Evolutionary conservation across 2,113 vertebrate species (phyloP).

Genomic region (Strix aluco): DNA sequence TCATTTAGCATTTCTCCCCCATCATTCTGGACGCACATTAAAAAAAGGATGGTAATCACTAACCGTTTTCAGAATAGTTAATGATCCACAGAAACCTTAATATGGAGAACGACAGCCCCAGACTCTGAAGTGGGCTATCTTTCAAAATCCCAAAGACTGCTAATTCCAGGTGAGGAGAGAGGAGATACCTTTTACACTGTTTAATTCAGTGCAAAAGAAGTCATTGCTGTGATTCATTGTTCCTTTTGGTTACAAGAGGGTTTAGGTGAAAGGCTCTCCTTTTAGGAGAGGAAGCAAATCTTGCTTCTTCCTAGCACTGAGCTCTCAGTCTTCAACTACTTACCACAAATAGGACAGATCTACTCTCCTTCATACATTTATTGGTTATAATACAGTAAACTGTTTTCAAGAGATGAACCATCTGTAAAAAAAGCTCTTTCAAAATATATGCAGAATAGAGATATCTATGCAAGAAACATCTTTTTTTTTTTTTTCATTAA

Average conservation of each 20-base stretch:
- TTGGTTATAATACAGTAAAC: background rate
- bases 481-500: background rate
- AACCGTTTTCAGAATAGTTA: conserved; percentile 1
- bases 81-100: conserved; percentile 36
- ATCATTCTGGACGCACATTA: background rate
- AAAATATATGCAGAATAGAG: background rate
- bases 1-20: conserved; percentile 5
- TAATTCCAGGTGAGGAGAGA: background rate
- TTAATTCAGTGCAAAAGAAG: background rate
- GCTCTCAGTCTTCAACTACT: background rate
- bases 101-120: conserved; percentile 20
- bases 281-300: background rate
- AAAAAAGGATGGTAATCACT: background rate
- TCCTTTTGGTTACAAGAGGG: background rate
- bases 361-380: background rate
- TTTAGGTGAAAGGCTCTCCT: background rate
- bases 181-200: background rate
- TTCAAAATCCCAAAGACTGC: background rate
- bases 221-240: background rate
- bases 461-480: background rate
- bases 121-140: background rate
- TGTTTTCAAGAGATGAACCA: background rate
- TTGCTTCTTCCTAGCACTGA: background rate
- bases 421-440: background rate
- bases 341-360: background rate